phyloP scores from a whole-genome alignment of 2,113 vertebrate species.

The Corapipo altera region DNA sequence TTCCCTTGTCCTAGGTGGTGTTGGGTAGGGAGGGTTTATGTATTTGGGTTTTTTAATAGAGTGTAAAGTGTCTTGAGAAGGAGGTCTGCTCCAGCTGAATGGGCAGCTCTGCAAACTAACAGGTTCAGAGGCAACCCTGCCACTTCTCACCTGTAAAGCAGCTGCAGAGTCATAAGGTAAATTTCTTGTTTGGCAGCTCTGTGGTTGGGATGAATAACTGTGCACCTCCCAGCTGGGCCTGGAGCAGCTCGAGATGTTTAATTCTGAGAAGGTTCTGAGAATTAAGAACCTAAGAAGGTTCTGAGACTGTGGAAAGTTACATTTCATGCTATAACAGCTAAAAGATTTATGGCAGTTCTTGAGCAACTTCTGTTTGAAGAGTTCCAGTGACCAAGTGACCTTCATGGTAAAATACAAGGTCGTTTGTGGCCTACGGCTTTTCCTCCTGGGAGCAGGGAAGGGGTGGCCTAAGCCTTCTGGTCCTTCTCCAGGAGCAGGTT shows the following conservation, averaged over 20 bases:
- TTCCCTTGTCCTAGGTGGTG: neutral
- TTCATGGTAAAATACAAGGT: neutral
- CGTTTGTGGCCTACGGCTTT: neutral
- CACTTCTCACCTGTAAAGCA: neutral
- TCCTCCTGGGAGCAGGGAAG: neutral
- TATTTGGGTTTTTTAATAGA: neutral
- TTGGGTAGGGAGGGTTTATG: neutral
- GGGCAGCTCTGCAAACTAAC: neutral
- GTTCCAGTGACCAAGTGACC: neutral
- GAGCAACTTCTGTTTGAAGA: neutral
- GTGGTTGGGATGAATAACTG: neutral
- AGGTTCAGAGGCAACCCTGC: neutral
- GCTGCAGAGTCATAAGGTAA: neutral
- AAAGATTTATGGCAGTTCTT: neutral
- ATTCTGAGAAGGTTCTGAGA: neutral
- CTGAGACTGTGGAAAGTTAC: neutral
- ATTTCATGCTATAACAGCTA: neutral
- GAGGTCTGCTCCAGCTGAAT: neutral
- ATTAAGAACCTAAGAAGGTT: neutral
- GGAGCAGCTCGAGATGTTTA: neutral
- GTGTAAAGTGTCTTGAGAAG: neutral
- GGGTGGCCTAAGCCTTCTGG: neutral
- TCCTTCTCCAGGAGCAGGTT: neutral
- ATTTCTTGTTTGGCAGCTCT: neutral
- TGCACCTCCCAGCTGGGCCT: neutral